Evolutionary conservation across 2,113 vertebrate species (phyloP), one percentile per base, ranked within the genome.

Genomic region (Platycercus adscitus): DNA sequence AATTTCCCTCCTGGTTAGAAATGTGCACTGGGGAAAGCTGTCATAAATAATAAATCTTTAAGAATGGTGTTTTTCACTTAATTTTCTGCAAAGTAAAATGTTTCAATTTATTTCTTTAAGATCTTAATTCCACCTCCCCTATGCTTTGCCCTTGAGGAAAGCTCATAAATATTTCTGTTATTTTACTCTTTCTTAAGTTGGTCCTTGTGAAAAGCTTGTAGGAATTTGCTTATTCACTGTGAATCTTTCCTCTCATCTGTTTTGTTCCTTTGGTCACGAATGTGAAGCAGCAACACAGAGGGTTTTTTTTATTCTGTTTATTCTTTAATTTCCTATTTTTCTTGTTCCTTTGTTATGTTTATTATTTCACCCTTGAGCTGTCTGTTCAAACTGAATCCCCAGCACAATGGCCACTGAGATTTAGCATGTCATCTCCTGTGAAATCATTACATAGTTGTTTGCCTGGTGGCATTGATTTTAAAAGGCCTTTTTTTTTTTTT

Each of bases 81-180:
- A 78, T 90, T 90, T 94, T 86, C 47, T 81, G 53, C 76, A 39
- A 92, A 93, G 66, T 41, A 33, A 60, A 37, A 89, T 72, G 26
- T 82, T 96, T 85, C 25, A 60, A 65, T 95, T 86, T 78, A 84
- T 88, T 93, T 95, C 46, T 64, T 81, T 75, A 92, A 75, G 15
- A 76, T 35, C 81, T 97, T 71, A 52, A 72, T 94, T 95, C 91
- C 10, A 23, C 0, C 0, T 77, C 20, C 46, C 35, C 23, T 23
- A 39, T 20, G 13, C n/a, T 66, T 89, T 77, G 31, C 26, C 26
- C 39, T 92, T 71, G 70, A 84, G 61, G 24, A 71, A 94, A 50
- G 15, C 84, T 95, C 85, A 89, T 89, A 93, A 94, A 91, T 91
- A 95, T 91, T 95, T 94, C 64, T 89, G 60, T 75, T 88, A 90